Evolutionary conservation across 2,113 vertebrate genomes (phyloP).

Genomic region (Crypturellus undulatus): DNA sequence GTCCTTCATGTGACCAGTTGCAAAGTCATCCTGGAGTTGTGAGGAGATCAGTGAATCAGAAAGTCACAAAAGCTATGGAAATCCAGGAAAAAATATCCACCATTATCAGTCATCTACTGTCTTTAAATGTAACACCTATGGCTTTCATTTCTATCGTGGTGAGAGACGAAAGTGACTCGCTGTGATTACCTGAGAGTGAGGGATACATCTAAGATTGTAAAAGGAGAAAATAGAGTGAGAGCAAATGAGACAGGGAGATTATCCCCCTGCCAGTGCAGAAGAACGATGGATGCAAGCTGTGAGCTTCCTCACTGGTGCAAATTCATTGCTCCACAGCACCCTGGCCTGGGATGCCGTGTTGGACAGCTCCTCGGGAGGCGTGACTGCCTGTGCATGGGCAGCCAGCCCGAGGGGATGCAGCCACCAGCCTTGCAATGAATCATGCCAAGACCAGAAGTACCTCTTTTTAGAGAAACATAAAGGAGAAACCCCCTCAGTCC

Average conservation of each 20-base stretch:
- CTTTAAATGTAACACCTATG: neutral
- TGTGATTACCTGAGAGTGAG: neutral
- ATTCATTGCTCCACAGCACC: neutral
- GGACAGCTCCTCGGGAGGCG: neutral
- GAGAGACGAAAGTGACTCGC: neutral
- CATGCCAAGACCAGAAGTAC: neutral
- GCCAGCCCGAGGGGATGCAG: neutral
- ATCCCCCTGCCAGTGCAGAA: accelerated
- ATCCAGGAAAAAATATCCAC: neutral
- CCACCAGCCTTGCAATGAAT: neutral
- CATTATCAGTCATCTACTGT: neutral
- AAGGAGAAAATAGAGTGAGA: neutral
- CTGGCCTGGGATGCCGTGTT: accelerated
- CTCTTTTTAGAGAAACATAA: neutral
- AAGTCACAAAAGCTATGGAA: neutral
- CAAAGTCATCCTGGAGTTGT: neutral
- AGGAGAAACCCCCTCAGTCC: neutral
- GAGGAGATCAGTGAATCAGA: neutral
- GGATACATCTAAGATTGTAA: neutral
- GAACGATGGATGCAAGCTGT: neutral
- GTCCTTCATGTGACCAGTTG: neutral
- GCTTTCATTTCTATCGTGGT: neutral
- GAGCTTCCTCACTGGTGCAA: accelerated
- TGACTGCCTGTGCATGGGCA: neutral
- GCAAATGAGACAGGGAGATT: neutral